Percentiles rank a stretch among this genome's conserved stretches.
Conservation (phyloP, 1,140 invertebrate species). For the Nymphalis io region DNA sequence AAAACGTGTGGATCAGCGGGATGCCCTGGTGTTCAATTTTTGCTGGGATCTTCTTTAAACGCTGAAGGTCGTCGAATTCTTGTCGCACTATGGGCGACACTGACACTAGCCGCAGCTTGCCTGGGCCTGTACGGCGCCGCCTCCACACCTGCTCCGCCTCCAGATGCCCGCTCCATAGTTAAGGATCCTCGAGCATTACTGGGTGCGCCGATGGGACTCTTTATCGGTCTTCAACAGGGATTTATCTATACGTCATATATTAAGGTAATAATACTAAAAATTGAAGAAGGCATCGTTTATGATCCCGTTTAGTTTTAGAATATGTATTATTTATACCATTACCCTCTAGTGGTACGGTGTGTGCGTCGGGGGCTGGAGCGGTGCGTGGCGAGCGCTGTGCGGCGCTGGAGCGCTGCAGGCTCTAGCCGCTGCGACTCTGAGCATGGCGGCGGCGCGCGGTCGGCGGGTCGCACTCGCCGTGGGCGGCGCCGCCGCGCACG, state of each 20-base stretch:
- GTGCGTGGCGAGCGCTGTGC: constrained; percentile 84
- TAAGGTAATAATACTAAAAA: constrained; percentile 75
- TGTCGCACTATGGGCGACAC: constrained; percentile 76
- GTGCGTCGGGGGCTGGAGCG: constrained; percentile 84
- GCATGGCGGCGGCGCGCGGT: constrained; percentile 85
- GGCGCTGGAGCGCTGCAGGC: constrained; percentile 84
- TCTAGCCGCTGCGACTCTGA: constrained; percentile 85
- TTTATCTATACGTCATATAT: constrained; percentile 88
- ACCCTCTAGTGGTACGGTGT: constrained; percentile 72
- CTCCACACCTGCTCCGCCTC: constrained; percentile 65
- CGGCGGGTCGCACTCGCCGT: constrained; percentile 84
- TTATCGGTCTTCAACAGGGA: constrained; percentile 87
- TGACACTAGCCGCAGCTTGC: constrained; percentile 68
- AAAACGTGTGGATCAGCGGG: constrained; percentile 70
- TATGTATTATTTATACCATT: background rate
- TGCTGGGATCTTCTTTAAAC: constrained; percentile 61
- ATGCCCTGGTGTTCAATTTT: constrained; percentile 61
- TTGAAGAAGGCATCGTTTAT: too few species aligned
- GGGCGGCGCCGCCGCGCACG: constrained; percentile 85
- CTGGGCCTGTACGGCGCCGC: constrained; percentile 59
- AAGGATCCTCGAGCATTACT: constrained; percentile 82
- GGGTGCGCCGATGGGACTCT: constrained; percentile 84
- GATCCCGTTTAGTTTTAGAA: background rate
- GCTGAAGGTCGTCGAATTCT: constrained; percentile 71
- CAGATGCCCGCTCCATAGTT: constrained; percentile 71